Evolutionary conservation across 1,140 invertebrate species (phyloP), one percentile per base, ranked within the genome.

Genomic region (Drosophila watanabei): DNA sequence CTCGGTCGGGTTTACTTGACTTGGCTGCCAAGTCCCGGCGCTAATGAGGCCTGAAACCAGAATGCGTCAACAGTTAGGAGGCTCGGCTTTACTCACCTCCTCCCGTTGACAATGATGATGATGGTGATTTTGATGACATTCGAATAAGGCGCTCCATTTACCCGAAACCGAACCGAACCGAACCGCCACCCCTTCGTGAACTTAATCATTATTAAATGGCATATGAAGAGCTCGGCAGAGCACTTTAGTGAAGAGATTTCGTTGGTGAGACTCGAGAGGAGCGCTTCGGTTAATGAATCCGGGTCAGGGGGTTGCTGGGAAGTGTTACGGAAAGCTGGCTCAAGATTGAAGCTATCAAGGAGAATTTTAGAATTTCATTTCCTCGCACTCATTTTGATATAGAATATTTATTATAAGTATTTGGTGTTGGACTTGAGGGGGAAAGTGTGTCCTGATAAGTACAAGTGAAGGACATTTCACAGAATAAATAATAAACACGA

Each of bases 11-110:
- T 13, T 69, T 54, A 70, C 49, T 71, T 59, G 30, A 35, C 51
- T 72, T 58, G 63, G 35, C 35, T 54, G 51, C 41, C 68, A 56
- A 43, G 45, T 80, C 63, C 65, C 43, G 60, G 45, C 75, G 79
- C 61, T 87, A 87, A 87, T 87, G 77, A 89, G 77, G 85, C 77
- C 85, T 80, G 77, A 89, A 87, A 89, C 77, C 85, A 45, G 80
- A 89, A 78, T 89, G 69, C 78, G 85, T 89, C 85, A 80, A 84
- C 77, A 69, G 61, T 33, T 45, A 51, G 48, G 39, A 32, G 61
- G 58, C 46, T 49, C 52, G 68, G 24, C 24, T 24, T 3, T 3
- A 13, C 56, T 46, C 58, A 13, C 14, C 54, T 57, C 52, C 35
- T 10, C 13, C 18, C 35, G 3, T 14, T 14, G 76, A 86, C 80